Evolutionary conservation across 2,888 invertebrate genomes (phyloP), one percentile per base, ranked within the genome.

Genomic region (Camponotus fellah): DNA sequence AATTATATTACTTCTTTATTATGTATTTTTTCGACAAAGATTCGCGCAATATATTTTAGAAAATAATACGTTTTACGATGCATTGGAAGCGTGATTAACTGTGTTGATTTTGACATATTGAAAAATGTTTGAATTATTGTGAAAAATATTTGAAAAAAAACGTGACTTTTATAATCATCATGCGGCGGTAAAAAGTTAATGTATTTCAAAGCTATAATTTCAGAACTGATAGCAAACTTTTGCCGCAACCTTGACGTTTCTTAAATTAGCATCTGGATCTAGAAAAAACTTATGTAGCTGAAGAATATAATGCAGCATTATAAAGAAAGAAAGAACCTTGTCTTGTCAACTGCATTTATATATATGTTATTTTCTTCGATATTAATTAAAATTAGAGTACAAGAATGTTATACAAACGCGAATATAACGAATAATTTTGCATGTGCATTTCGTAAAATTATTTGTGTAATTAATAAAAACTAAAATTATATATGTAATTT

Each of bases 261-360:
- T 75, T 43, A 97, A 81, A 83, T 83, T 62, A 82, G 82, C 79
- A 68, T 86, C 79, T 86, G 86, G 85, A 49, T 85, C 26, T 26
- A 26, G 90, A 86, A 43, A 37, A 71, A 82, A 62, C 46, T 9
- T 14, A 43, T 53, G 14, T n/a, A n/a, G 14, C 37, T 46, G 37
- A 40, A n/a, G 53, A 46, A 53, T 49, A 12, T 37, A 46, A 43
- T 37, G 2, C 10, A 34, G 34, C 3, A 8, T 62, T 56, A 46
- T 17, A 71, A 34, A 62, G 21, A 12, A 66, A 43, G 14, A 43
- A 68, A 68, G 26, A 65, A 58, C 21, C 9, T 62, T 46, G 21
- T 21, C 40, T 79, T 68, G 26, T 56, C 32, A 32, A n/a, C 4
- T 4, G 4, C 17, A n/a, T 68, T 77, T 56, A 56, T 9, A 68